Evolutionary conservation across 2,113 vertebrate species (phyloP), one percentile per base, ranked within the genome.

Genomic region (Panthera leo): DNA sequence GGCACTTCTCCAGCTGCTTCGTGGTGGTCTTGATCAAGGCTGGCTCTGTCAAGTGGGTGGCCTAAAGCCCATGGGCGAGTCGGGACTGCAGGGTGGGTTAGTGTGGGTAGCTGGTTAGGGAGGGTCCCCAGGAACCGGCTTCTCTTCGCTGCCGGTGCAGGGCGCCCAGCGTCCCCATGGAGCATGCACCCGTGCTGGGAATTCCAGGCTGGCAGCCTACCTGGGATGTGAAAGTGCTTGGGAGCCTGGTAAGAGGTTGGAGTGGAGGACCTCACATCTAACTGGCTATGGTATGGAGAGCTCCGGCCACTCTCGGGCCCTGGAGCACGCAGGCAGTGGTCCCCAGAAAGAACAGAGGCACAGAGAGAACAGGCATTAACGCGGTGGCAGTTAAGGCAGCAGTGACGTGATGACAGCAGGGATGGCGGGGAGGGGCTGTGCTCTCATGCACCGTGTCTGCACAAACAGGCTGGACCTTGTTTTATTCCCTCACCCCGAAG

Each of bases 221-320:
- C 99, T 99, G 99, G 99, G 98, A 99, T 99, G 99, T 99, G 99
- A 99, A 99, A 99, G 99, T 99, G 99, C 99, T 99, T 99, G 98
- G 99, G 99, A 73, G 99, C 99, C 99, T 99, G 99, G 99, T 99
- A 99, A 98, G 99, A 99, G 99, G 99, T 99, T 90, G 99, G 99
- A 98, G 99, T 99, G 98, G 99, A 99, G 98, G 99, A 99, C 98
- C 99, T 99, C 99, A 99, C 99, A 98, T 99, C 99, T 99, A 99
- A 99, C 98, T 99, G 99, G 99, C 99, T 99, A 99, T 99, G 99
- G 99, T 99, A 99, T 98, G 99, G 99, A 98, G 99, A 99, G 98
- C 99, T 99, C 99, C 99, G 99, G 98, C 99, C 99, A 97, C 99
- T 99, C 98, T 99, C 99, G 96, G 99, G 99, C 99, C 99, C 99